phyloP scores from a whole-genome alignment of 2,888 invertebrate genomes.

The Orthosia gothica region DNA sequence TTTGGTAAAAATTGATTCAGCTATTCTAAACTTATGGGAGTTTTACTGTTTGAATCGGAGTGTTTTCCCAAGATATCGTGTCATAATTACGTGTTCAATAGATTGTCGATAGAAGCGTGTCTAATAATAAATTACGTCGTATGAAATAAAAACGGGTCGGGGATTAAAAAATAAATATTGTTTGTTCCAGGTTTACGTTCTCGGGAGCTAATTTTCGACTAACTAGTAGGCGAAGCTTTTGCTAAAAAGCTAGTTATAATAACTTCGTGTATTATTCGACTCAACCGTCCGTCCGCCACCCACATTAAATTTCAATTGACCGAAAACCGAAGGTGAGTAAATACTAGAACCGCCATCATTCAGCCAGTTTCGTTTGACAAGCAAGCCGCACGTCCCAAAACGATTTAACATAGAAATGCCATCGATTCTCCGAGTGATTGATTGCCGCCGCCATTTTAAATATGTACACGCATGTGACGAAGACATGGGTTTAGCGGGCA shows the following conservation, averaged over 20 bases:
- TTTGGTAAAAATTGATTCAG: too few species aligned
- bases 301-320: slow-evolving; percentile 14
- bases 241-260: neutral
- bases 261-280: neutral
- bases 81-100: too few species aligned
- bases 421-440: slow-evolving; percentile 58
- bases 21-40: too few species aligned
- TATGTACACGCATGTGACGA: slow-evolving; percentile 32
- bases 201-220: too few species aligned
- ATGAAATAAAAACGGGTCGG: too few species aligned
- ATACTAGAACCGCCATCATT: slow-evolving; percentile 32
- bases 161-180: too few species aligned
- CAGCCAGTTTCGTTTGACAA: slow-evolving; percentile 37
- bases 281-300: neutral
- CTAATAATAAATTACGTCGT: too few species aligned
- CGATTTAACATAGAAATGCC: slow-evolving; percentile 59
- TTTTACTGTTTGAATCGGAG: too few species aligned
- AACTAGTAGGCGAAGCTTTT: too few species aligned
- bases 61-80: too few species aligned
- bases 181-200: too few species aligned
- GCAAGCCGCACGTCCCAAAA: slow-evolving; percentile 48
- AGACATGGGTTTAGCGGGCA: neutral
- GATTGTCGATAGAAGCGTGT: too few species aligned
- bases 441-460: slow-evolving; percentile 49
- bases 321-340: slow-evolving; percentile 19